Evolutionary conservation across 2,113 vertebrate species (phyloP), one percentile per base, ranked within the genome.

Genomic region (Pan paniscus): DNA sequence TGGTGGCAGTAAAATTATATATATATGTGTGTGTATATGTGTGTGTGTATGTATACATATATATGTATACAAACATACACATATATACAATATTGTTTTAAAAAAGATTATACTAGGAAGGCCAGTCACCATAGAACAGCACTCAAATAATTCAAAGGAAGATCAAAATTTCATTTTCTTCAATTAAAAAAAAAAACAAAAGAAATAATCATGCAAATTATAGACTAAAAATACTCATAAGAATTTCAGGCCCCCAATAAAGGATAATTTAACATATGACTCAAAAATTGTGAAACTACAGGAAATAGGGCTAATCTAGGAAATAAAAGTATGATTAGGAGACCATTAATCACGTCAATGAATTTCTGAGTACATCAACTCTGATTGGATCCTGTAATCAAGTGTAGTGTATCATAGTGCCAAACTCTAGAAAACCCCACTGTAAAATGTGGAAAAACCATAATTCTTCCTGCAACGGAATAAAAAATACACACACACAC

Each of bases 251-350:
- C 2, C 48, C 52, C 50, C n/a, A 94, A 50, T 68, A 96, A 97
- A 94, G 73, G 48, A 78, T 90, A 85, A 86, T 88, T 92, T 64
- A 90, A 92, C 18, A 85, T 94, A 78, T 95, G 85, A 96, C 70
- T 97, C 96, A 82, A 93, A 97, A 96, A 43, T 79, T 73, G 32
- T 55, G 79, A 84, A 96, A 88, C 79, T 97, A 97, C 59, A 94
- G 88, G 86, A 96, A 95, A 80, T 13, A 78, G 73, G 83, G 72
- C 89, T 55, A 81, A 95, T 97, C 97, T 98, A 93, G 94, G 95
- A 98, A 97, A 98, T 97, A 97, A 90, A 98, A 85, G 32, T n/a
- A 96, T 98, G 97, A 98, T 95, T 92, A 96, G 85, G 12, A 95
- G 93, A 95, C 94, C 94, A 96, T 95, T 95, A 94, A 98, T 87